phyloP scores from a whole-genome alignment of 2,888 invertebrate species.

The Horisme vitalbata region DNA sequence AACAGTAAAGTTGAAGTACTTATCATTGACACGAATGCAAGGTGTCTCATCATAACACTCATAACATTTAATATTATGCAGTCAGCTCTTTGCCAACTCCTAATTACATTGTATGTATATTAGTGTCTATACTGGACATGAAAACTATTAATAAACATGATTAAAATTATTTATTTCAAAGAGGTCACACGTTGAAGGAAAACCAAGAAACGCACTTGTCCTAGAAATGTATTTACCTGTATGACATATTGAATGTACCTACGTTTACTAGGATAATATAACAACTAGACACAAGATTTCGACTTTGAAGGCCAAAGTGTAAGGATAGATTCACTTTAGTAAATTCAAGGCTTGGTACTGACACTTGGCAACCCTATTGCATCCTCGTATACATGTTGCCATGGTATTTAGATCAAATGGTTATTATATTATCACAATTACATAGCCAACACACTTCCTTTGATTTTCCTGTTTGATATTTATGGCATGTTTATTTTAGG shows the following conservation, averaged over 20 bases:
- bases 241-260: background rate
- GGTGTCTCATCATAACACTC: conserved; percentile 32
- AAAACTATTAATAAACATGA: conserved; percentile 34
- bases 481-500: background rate
- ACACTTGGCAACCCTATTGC: too few relatives aligned
- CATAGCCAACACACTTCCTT: background rate
- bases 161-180: conserved; percentile 25
- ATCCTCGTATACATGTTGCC: too few relatives aligned
- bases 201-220: background rate
- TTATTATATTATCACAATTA: background rate
- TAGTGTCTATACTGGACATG: conserved; percentile 29
- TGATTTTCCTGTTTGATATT: too few relatives aligned
- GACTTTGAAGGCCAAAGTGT: too few relatives aligned
- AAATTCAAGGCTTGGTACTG: too few relatives aligned
- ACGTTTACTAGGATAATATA: background rate
- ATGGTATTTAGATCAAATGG: too few relatives aligned
- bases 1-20: background rate
- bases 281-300: background rate
- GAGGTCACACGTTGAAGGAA: background rate
- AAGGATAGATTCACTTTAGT: too few relatives aligned
- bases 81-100: conserved; percentile 51
- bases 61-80: conserved; percentile 33
- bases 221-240: background rate
- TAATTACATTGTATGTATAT: conserved; percentile 42
- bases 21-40: background rate